A percentile compares a stretch with the other conserved stretches of the same genome.
phyloP scores from a whole-genome alignment of 2,113 vertebrate species.

The Amphiprion percula region DNA sequence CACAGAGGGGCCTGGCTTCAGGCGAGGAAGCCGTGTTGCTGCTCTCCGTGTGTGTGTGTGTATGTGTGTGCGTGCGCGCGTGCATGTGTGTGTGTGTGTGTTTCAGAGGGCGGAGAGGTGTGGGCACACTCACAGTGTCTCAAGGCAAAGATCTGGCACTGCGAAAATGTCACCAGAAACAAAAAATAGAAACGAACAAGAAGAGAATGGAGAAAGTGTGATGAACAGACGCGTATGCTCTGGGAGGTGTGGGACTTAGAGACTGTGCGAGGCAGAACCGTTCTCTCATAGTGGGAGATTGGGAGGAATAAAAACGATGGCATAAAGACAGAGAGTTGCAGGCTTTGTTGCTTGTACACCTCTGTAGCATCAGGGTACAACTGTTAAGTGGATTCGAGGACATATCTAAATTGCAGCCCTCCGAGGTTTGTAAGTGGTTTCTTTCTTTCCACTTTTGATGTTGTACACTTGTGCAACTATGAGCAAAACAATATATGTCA shows the following conservation, averaged over 20 bases:
- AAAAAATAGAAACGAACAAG: conserved; percentile 33
- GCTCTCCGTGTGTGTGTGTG: not conserved
- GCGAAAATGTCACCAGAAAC: conserved; percentile 79
- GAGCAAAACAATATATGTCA: not conserved
- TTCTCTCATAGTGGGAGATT: conserved; percentile 43
- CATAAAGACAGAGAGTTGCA: conserved; percentile 41
- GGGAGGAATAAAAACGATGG: conserved; percentile 45
- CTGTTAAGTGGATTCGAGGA: conserved; percentile 50
- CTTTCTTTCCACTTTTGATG: not conserved
- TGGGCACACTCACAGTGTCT: conserved; percentile 66
- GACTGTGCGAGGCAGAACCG: conserved; percentile 40
- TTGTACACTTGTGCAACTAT: not conserved
- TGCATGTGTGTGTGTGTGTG: not conserved
- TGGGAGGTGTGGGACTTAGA: conserved; percentile 67
- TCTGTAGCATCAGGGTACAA: conserved; percentile 22
- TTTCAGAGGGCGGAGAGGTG: conserved; percentile 49
- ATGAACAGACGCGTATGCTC: conserved; percentile 64
- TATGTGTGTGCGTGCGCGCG: not conserved
- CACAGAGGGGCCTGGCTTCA: conserved; percentile 63
- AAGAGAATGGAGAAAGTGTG: conserved; percentile 52
- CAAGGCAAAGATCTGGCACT: conserved; percentile 72
- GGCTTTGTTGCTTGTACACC: conserved; percentile 34
- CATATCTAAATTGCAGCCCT: conserved; percentile 22
- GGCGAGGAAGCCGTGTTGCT: conserved; percentile 48
- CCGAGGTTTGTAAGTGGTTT: conserved; percentile 10